These are phyloP conservation scores for Sminthopsis crassicaudata DNA, from an alignment of 2,113 vertebrate genomes.

Conservation along the genomic window DNA sequence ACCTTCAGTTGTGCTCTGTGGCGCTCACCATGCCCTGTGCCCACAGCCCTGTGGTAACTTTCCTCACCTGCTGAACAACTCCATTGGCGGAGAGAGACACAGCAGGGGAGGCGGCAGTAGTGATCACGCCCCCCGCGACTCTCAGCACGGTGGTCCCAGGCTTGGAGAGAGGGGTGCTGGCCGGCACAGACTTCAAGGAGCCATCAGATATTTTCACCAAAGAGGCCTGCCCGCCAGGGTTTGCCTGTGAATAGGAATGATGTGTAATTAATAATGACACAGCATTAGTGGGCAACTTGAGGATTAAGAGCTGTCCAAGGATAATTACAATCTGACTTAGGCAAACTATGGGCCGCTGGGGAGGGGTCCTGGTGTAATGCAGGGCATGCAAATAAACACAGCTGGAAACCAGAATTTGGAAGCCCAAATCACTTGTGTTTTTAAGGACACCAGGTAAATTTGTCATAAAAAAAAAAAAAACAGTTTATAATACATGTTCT, in stretches of 20 bases:
- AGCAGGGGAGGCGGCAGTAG: conserved; percentile 87
- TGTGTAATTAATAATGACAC: neutral
- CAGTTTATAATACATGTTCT: neutral
- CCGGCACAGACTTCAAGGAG: conserved; percentile 90
- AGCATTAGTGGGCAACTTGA: too few species aligned
- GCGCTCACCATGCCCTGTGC: neutral
- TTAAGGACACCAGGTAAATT: conserved; percentile 2
- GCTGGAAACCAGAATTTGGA: neutral
- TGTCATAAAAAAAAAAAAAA: conserved; percentile 31
- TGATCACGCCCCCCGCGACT: conserved; percentile 95
- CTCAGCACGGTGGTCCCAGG: conserved; percentile 94
- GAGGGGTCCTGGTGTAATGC: neutral
- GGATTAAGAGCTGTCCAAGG: neutral
- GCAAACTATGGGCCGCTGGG: accelerated
- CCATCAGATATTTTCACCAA: conserved; percentile 95
- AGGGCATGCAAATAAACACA: conserved; percentile 22
- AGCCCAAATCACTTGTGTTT: neutral
- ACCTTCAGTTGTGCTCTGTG: neutral
- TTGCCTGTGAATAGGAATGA: conserved; percentile 84
- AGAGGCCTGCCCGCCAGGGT: conserved; percentile 87
- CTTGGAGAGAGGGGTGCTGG: conserved; percentile 92
- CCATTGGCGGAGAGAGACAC: conserved; percentile 84
- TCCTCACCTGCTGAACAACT: conserved; percentile 84
- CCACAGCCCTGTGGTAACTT: neutral
- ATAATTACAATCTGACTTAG: neutral